Evolutionary conservation across 2,797 vertebrate genomes (phyloP).

Genomic region (Arnoldichthys spilopterus): DNA sequence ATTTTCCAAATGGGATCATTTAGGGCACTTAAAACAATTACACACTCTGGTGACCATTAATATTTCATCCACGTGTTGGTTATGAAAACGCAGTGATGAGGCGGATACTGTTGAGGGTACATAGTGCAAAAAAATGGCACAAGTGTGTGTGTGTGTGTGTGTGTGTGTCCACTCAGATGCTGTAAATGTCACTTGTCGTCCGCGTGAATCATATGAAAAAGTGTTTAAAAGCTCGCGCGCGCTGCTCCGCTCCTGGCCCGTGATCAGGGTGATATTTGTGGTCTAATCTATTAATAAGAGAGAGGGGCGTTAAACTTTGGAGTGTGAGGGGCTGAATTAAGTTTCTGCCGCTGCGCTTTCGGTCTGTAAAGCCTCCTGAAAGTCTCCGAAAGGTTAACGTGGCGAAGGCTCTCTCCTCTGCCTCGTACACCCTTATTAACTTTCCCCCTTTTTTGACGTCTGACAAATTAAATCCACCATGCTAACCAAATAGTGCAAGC

Average conservation of each 20-base stretch:
- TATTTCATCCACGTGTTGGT: conserved; percentile 84
- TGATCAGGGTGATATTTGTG: conserved; percentile 56
- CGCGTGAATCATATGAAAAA: neutral
- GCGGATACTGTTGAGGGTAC: conserved; percentile 2
- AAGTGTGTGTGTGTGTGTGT: neutral
- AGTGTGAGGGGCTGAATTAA: conserved; percentile 46
- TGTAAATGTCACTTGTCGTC: conserved; percentile 1
- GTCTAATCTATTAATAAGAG: conserved; percentile 56
- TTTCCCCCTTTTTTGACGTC: conserved; percentile 57
- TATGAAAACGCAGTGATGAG: conserved; percentile 70
- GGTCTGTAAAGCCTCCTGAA: conserved; percentile 51
- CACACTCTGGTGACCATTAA: conserved; percentile 80
- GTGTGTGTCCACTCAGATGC: neutral
- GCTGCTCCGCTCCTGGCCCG: conserved; percentile 23
- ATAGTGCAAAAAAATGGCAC: neutral
- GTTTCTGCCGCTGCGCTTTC: conserved; percentile 52
- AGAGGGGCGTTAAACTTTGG: conserved; percentile 27
- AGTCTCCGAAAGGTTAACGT: conserved; percentile 67
- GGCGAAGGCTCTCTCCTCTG: conserved; percentile 56
- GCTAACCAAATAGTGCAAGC: conserved; percentile 69
- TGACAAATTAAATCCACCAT: conserved; percentile 75
- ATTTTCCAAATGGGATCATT: conserved; percentile 88
- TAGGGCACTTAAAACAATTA: conserved; percentile 90
- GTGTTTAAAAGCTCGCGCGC: conserved; percentile 22
- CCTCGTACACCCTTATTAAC: conserved; percentile 65